Conservation (phyloP, 2,888 invertebrate species). For the Ichneumoninae sp. region DNA sequence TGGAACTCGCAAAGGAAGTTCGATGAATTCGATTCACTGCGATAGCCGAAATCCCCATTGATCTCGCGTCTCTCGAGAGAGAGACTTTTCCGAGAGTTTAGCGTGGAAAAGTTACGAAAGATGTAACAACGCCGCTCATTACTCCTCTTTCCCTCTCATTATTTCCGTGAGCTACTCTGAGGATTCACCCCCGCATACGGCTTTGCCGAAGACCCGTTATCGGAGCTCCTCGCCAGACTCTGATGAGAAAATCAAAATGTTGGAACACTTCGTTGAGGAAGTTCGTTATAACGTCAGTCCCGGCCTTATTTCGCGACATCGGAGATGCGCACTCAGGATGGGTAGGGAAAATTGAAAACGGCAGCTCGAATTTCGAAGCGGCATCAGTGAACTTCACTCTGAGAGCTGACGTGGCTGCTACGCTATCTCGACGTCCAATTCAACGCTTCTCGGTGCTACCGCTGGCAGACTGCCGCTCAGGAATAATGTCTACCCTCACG, state of each 20-base stretch:
- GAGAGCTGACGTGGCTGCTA: neutral
- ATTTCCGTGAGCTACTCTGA: neutral
- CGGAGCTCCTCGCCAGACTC: neutral
- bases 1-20: conserved; percentile 11
- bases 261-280: neutral
- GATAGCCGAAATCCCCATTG: neutral
- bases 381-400: conserved; percentile 4
- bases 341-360: conserved; percentile 26
- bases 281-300: conserved; percentile 11
- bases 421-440: neutral
- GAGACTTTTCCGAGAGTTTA: neutral
- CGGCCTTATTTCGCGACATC: neutral
- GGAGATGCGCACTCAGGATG: neutral
- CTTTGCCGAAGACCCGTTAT: neutral
- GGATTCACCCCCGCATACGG: neutral
- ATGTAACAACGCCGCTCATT: neutral
- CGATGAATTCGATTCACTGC: conserved; percentile 28
- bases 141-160: neutral
- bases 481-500: conserved; percentile 46
- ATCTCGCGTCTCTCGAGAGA: neutral
- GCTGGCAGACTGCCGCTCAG: neutral
- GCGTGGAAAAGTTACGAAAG: neutral
- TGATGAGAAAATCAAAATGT: conserved; percentile 22
- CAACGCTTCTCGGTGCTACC: neutral
- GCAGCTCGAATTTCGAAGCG: conserved; percentile 23